Conservation (phyloP, 2,888 invertebrate species). For the Heliconius ismenius region DNA sequence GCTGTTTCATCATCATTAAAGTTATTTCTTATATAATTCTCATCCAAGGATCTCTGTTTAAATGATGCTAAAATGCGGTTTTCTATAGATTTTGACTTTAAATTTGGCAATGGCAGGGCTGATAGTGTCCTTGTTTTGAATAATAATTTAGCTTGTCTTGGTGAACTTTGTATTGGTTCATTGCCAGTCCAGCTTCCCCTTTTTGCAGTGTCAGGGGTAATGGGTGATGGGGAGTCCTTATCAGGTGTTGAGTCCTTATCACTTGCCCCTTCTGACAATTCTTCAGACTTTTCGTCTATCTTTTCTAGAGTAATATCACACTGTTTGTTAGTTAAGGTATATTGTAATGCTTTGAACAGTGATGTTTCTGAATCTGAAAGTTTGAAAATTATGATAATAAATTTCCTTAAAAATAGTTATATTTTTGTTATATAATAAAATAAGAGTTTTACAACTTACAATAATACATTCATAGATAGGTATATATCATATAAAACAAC, state of each 20-base stretch:
- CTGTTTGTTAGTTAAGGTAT: conserved; percentile 58
- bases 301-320: conserved; percentile 45
- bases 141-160: conserved; percentile 70
- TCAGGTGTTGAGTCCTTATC: conserved; percentile 69
- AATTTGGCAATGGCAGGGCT: conserved; percentile 66
- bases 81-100: conserved; percentile 65
- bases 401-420: too few species aligned
- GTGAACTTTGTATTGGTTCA: conserved; percentile 60
- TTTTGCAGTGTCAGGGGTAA: conserved; percentile 63
- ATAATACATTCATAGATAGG: background rate
- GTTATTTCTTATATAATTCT: conserved; percentile 71
- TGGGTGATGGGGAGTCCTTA: conserved; percentile 61
- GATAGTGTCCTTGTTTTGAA: conserved; percentile 76
- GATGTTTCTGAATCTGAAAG: conserved; percentile 73
- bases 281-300: conserved; percentile 57
- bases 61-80: conserved; percentile 69
- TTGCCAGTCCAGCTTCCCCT: conserved; percentile 64
- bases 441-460: too few species aligned
- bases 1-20: conserved; percentile 83
- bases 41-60: conserved; percentile 70
- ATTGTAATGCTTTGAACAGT: conserved; percentile 60
- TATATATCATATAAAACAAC: background rate
- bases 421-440: too few species aligned
- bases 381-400: background rate
- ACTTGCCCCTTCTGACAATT: conserved; percentile 53